These are phyloP conservation scores for Dioctria rufipes DNA, from an alignment of 2,888 invertebrate species.

Conservation along the genomic window DNA sequence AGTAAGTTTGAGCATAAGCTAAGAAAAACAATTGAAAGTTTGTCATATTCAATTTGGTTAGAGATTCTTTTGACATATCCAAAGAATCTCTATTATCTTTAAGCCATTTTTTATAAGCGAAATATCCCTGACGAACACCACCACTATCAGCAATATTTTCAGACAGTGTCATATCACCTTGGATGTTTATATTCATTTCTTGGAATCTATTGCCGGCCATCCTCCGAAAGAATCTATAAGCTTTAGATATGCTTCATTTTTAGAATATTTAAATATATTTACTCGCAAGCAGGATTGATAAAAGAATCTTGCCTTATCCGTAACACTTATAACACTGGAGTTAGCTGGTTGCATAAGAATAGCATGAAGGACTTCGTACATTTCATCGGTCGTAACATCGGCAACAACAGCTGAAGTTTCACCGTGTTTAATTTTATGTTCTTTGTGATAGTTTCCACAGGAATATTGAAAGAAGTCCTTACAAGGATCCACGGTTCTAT, in stretches of 20 bases:
- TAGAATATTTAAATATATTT: background rate
- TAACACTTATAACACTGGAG: constrained; percentile 18
- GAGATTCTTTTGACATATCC: background rate
- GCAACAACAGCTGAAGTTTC: background rate
- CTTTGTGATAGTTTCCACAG: constrained; percentile 78
- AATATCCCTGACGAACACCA: background rate
- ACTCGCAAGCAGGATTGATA: background rate
- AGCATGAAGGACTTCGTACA: constrained; percentile 1
- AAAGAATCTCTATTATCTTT: background rate
- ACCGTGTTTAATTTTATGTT: constrained; percentile 13
- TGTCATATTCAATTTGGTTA: background rate
- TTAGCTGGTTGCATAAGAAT: constrained; percentile 48
- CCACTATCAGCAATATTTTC: constrained; percentile 32
- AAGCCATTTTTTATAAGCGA: constrained; percentile 16
- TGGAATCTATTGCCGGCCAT: constrained; percentile 5
- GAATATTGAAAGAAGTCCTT: constrained; percentile 88
- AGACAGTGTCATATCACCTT: background rate
- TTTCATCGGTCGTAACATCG: constrained; percentile 13
- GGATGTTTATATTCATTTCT: background rate
- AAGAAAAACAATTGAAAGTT: constrained; percentile 53
- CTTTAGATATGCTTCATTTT: background rate
- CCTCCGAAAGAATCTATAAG: constrained; percentile 15
- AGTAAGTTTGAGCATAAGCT: constrained; percentile 52
- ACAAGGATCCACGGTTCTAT: constrained; percentile 81
- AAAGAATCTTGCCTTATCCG: constrained; percentile 19